Evolutionary conservation across 2,797 vertebrate genomes (phyloP).

Genomic region (Parambassis ranga): DNA sequence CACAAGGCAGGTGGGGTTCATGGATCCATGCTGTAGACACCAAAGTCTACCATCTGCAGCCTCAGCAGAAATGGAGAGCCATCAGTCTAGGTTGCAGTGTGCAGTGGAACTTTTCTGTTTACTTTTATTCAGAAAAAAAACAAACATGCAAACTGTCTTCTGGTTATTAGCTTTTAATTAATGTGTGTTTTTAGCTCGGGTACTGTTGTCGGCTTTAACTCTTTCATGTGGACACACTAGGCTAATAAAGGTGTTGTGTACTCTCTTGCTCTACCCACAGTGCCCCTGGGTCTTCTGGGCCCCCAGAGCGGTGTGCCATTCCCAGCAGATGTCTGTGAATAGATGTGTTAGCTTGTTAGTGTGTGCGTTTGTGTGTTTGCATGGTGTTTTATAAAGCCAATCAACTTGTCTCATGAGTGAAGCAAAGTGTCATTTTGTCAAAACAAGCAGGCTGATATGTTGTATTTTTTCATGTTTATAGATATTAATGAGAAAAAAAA

Average conservation of each 20-base stretch:
- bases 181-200: background rate
- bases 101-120: no score
- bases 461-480: background rate
- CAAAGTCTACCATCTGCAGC: no score
- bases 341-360: background rate
- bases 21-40: no score
- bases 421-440: slow-evolving; percentile 2
- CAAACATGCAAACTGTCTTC: no score
- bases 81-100: no score
- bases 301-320: slow-evolving; percentile 18
- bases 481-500: slow-evolving; percentile 2
- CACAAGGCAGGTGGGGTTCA: no score
- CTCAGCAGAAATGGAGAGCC: no score
- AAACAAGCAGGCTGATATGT: background rate
- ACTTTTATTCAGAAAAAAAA: no score
- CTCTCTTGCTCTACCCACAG: slow-evolving; percentile 33
- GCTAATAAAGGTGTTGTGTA: slow-evolving; percentile 14
- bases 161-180: slow-evolving; percentile 15
- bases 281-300: slow-evolving; percentile 34
- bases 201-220: background rate
- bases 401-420: background rate
- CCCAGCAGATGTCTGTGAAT: slow-evolving; percentile 37
- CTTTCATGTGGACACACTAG: slow-evolving; percentile 9
- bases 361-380: background rate
- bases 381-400: slow-evolving; percentile 2